Conservation (phyloP, 2,113 vertebrate genomes). For the Chaetodon auriga region DNA sequence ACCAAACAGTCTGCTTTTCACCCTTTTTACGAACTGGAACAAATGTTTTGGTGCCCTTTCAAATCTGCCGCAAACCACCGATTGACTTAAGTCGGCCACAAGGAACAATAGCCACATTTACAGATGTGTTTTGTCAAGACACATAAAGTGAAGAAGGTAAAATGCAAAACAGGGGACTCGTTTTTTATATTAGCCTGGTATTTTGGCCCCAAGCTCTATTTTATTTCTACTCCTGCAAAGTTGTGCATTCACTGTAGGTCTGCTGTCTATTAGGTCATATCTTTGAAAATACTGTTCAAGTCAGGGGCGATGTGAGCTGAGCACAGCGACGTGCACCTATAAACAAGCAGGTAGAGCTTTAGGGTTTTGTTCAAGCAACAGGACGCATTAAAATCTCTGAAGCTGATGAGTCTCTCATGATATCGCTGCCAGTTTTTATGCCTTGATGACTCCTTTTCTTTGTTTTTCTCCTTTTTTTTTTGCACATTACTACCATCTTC, state of each 20-base stretch:
- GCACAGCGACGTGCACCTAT: background rate
- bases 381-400: no score
- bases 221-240: background rate
- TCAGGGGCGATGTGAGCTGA: background rate
- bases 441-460: background rate
- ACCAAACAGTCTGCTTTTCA: background rate
- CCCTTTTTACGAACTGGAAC: background rate
- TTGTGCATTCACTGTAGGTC: background rate
- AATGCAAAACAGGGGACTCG: background rate
- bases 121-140: background rate
- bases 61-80: slow-evolving; percentile 2
- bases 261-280: no score
- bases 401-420: no score
- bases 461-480: background rate
- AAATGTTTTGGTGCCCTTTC: background rate
- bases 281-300: background rate
- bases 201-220: background rate
- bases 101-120: background rate
- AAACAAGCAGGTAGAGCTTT: no score
- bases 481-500: background rate
- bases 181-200: background rate
- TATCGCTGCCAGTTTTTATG: background rate
- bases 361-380: no score
- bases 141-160: background rate
- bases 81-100: background rate